phyloP scores from a whole-genome alignment of 1,140 invertebrate genomes.

The Philopotamus ludificatus region DNA sequence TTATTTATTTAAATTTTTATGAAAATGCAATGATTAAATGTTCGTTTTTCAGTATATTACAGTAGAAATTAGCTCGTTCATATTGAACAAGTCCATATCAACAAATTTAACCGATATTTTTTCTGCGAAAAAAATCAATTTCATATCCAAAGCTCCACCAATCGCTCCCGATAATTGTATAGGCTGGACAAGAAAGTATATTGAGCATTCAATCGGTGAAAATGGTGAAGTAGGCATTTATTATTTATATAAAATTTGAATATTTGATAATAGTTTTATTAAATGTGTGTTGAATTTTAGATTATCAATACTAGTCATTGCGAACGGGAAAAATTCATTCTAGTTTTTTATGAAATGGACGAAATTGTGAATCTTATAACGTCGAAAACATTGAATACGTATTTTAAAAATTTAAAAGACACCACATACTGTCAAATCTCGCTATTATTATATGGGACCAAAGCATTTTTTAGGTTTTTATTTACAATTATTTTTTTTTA shows the following conservation, averaged over 20 bases:
- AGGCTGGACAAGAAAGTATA: not conserved
- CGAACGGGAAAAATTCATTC: slow-evolving; percentile 43
- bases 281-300: slow-evolving; percentile 37
- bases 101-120: slow-evolving; percentile 45
- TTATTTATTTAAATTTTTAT: not conserved
- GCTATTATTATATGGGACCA: slow-evolving; percentile 45
- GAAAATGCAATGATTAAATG: slow-evolving; percentile 1
- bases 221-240: not conserved
- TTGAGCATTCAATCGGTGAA: slow-evolving; percentile 1
- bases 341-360: slow-evolving; percentile 34
- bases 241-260: not conserved
- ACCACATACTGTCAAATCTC: slow-evolving; percentile 42
- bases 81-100: slow-evolving; percentile 46
- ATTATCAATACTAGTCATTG: slow-evolving; percentile 30
- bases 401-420: slow-evolving; percentile 28
- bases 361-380: slow-evolving; percentile 40
- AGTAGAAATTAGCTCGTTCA: slow-evolving; percentile 53
- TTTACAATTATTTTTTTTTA: slow-evolving; percentile 14
- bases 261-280: slow-evolving; percentile 30
- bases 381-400: slow-evolving; percentile 32
- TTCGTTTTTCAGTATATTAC: slow-evolving; percentile 48
- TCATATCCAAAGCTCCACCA: slow-evolving; percentile 42
- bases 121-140: slow-evolving; percentile 43
- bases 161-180: not conserved
- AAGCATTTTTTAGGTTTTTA: slow-evolving; percentile 48